Conservation (phyloP, 2,888 invertebrate species). For the Catocala sponsa region DNA sequence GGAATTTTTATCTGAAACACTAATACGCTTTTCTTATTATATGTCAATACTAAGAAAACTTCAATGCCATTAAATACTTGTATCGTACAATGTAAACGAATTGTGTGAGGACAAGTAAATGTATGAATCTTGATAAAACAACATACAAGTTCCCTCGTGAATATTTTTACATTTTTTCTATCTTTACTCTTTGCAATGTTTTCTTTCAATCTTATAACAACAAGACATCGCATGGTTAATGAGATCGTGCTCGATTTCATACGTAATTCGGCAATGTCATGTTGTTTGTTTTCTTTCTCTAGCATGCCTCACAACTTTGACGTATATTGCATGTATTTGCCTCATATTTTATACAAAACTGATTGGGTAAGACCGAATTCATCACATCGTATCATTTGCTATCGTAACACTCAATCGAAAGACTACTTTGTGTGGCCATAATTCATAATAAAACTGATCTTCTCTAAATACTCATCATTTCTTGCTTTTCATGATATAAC, state of each 20-base stretch:
- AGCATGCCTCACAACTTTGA: slow-evolving; percentile 69
- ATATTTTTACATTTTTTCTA: slow-evolving; percentile 54
- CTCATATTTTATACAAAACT: slow-evolving; percentile 50
- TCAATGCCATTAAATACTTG: too few relatives aligned
- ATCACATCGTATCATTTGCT: slow-evolving; percentile 63
- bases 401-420: slow-evolving; percentile 62
- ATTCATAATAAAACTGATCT: slow-evolving; percentile 36
- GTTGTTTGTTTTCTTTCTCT: slow-evolving; percentile 63
- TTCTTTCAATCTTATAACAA: slow-evolving; percentile 71
- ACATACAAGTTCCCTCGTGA: slow-evolving; percentile 51
- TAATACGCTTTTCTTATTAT: too few relatives aligned
- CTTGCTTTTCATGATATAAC: slow-evolving; percentile 49
- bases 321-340: slow-evolving; percentile 66
- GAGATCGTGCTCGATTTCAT: slow-evolving; percentile 41
- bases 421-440: slow-evolving; percentile 86
- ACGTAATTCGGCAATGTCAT: slow-evolving; percentile 57
- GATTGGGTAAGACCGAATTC: slow-evolving; percentile 61
- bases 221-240: slow-evolving; percentile 64
- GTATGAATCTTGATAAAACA: slow-evolving; percentile 5
- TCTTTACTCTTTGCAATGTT: slow-evolving; percentile 86
- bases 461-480: slow-evolving; percentile 32
- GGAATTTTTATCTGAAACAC: slow-evolving; percentile 36
- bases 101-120: too few relatives aligned
- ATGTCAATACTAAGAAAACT: too few relatives aligned
- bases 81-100: too few relatives aligned